Base-by-base conservation (phyloP, 2,888 invertebrate genomes). In the Formica aserva region DNA sequence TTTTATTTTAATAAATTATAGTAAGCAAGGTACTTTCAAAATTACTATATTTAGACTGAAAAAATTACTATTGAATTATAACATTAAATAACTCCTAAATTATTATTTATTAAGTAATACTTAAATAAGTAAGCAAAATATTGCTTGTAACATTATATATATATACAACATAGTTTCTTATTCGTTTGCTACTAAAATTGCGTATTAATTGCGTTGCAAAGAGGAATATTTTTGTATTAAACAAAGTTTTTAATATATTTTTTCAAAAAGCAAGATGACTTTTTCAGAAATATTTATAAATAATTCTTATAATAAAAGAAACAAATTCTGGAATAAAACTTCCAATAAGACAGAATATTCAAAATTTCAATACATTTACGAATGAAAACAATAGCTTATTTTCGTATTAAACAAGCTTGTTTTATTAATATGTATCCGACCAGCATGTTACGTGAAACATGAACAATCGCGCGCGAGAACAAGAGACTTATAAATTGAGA, bases 391-490 rank as follows among this genome's bases (percentile, higher is more conserved):
- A 18, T 15, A 52, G 8, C 8, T 52, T 18, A 4, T 18, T 48
- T 18, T 52, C 48, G 8, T 2, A 26, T 66, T 66, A 26, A 41
- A 41, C 26, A 66, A 66, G 13, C 65, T 38, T 52, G 6, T 8
- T 66, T 13, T 26, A 52, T 65, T 26, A 63, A 75, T 35, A 38
- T 38, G 38, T 15, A 1, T 2, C 13, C 8, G 48, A 11, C 4
- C 38, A 38, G 35, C 22, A 18, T 29, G 11, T 78, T 77, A 77
- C 22, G 45, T 22, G 69, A 45, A 57, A 41, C 13, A 15, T 11
- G 26, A 63, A 76, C 13, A 78, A 77, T 76, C 52, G 75, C 38
- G 63, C 38, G 15, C 29, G n/a, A 78, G 3, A 62, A 60, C 35
- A 45, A 78, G 13, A 77, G 35, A 67, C 9, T 15, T 45, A 77